Base-by-base conservation (phyloP, 1,140 invertebrate genomes). In the Leguminivora glycinivorella region DNA sequence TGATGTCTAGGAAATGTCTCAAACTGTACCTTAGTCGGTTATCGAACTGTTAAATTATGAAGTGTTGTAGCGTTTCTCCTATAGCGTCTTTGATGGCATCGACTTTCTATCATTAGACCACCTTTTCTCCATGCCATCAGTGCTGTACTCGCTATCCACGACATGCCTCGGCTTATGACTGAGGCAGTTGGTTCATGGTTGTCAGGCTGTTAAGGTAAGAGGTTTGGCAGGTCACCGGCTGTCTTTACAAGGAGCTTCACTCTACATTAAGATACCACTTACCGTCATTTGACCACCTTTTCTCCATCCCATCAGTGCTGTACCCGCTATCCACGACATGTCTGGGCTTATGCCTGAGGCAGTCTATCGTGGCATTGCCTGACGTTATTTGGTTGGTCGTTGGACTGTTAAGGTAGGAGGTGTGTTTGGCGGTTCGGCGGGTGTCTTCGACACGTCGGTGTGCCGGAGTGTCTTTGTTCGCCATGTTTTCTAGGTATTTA, bases 401-500 rank as follows among this genome's bases (percentile, higher is more conserved):
- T 0, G 91, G 76, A 43, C 78, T 89, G 47, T 91, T 92, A 69
- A 93, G 75, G 10, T 88, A 93, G 0, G 85, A 88, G 31, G 71
- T 87, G 75, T 92, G 91, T 73, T 92, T 92, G 4, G 85, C 72
- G 43, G 92, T 56, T 72, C 92, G 76, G 52, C 88, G 83, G 63
- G 92, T 92, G 73, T 94, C 92, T 29, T 94, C 83, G 70, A 90
- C 82, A 72, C 93, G 72, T 79, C 92, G 88, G 82, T 93, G 91
- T 1, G 83, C 72, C 0, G 85, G 84, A 10, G 93, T 93, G 74
- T 94, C 94, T 82, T 95, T 95, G 78, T 94, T 94, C 24, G 97
- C 96, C 92, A 97, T 96, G 81, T 95, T 96, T 84, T 98, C 97
- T 70, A 99, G 92, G 92, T 96, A 98, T 86, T 98, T 98, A 93